Base-by-base conservation (phyloP, 2,888 invertebrate genomes). In the Anagyrus pseudococci region DNA sequence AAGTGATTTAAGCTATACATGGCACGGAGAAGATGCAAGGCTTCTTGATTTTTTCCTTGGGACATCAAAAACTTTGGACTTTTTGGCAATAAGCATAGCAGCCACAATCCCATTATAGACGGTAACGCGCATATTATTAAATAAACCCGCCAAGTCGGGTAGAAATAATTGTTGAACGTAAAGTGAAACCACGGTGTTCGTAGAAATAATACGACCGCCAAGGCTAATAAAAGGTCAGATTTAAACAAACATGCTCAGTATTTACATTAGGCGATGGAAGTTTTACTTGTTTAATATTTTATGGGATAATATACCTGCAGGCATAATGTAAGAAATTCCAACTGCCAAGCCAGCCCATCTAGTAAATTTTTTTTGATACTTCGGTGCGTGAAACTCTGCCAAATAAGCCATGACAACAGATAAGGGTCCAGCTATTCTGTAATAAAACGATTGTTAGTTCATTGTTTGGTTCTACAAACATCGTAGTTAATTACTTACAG, bases 51-150 rank as follows among this genome's bases (percentile, higher is more conserved):
- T 66, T 85, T 82, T 1, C 90, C 89, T 40, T 85, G 83, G 2
- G 88, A 85, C 84, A 92, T 86, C 10, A 92, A 83, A 77, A 88
- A 91, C 79, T 91, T 91, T 6, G 93, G 93, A 73, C 91, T 92
- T 77, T 93, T 92, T 0, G 92, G 91, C 62, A 90, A 77, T 65
- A 85, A 83, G 68, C 87, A 80, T 67, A 88, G 83, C 0, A 85
- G 83, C 23, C 89, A 65, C 0, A 89, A 88, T 8, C 90, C 87
- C 0, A 90, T 69, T 0, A 93, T 76, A 26, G 91, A 88, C 17
- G 93, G 89, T 64, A 91, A 72, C 33, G 83, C 80, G 68, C 83
- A 79, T 22, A 74, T 68, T 66, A 80, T 60, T 54, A 79, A 71
- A 70, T 84, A 85, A 50, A 84, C 77, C 43, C 84, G 76, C 85